A percentile compares a stretch with the other conserved stretches of the same genome.
Evolutionary conservation across 2,797 vertebrate species (phyloP).

Genomic region (Forpus xanthops): DNA sequence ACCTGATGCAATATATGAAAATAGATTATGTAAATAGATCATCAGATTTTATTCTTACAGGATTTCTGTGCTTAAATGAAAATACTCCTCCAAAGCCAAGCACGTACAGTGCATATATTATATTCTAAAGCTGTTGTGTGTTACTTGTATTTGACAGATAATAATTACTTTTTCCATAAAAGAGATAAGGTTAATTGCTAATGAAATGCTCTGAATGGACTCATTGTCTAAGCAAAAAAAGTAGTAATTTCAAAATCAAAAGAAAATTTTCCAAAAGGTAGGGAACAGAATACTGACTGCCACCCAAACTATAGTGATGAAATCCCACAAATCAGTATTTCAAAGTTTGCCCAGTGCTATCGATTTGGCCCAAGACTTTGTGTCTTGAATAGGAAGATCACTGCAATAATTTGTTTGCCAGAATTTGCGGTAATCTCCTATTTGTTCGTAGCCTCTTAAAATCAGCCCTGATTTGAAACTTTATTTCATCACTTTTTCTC

Average conservation of each 20-base stretch:
- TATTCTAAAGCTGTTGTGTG: neutral
- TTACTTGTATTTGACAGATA: neutral
- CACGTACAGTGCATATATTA: neutral
- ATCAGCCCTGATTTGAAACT: neutral
- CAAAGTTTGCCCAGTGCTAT: neutral
- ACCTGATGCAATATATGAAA: neutral
- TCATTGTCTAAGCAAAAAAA: neutral
- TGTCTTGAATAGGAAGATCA: neutral
- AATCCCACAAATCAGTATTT: neutral
- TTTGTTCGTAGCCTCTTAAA: neutral
- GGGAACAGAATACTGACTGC: neutral
- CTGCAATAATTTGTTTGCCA: neutral
- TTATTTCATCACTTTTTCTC: neutral
- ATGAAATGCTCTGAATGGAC: neutral
- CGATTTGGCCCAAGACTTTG: neutral
- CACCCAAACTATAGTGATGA: accelerated
- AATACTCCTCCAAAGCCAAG: neutral
- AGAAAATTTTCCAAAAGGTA: neutral
- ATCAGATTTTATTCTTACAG: neutral
- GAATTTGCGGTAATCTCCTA: neutral
- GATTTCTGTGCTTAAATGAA: neutral
- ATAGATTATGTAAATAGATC: neutral
- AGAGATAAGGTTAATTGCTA: neutral
- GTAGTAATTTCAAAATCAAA: neutral
- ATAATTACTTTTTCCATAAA: neutral